A percentile compares a stretch with the other conserved stretches of the same genome.
Conservation (phyloP, 2,888 invertebrate species). For the Synergus gifuensis region DNA sequence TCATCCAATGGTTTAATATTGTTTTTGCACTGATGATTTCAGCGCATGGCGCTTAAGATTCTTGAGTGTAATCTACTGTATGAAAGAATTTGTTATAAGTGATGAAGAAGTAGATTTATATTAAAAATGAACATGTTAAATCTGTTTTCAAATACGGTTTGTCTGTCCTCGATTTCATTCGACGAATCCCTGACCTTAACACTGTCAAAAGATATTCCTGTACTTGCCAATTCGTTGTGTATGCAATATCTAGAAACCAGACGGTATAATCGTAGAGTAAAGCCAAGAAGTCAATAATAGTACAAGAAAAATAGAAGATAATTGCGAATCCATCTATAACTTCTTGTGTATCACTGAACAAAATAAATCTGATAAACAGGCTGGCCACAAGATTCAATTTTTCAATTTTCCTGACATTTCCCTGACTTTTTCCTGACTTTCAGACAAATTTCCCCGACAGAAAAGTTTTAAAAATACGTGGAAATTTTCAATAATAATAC, state of each 20-base stretch:
- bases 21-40: slow-evolving; percentile 21
- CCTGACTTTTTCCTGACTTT: too few relatives aligned
- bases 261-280: neutral
- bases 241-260: slow-evolving; percentile 17
- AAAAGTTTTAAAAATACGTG: too few relatives aligned
- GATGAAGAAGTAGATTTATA: neutral
- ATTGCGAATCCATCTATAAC: neutral
- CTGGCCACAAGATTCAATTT: too few relatives aligned
- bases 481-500: too few relatives aligned
- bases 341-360: too few relatives aligned
- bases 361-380: too few relatives aligned
- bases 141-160: neutral
- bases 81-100: neutral
- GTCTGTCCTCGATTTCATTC: neutral
- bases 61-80: neutral
- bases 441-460: too few relatives aligned
- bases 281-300: slow-evolving; percentile 37
- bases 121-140: too few relatives aligned
- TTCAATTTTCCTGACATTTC: too few relatives aligned
- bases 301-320: slow-evolving; percentile 11
- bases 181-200: slow-evolving; percentile 14
- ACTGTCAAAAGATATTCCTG: slow-evolving; percentile 9
- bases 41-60: neutral
- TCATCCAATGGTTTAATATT: slow-evolving; percentile 5
- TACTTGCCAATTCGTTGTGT: slow-evolving; percentile 14